Evolutionary conservation across 2,797 vertebrate genomes (phyloP), one percentile per base, ranked within the genome.

Genomic region (Darevskia mixta): DNA sequence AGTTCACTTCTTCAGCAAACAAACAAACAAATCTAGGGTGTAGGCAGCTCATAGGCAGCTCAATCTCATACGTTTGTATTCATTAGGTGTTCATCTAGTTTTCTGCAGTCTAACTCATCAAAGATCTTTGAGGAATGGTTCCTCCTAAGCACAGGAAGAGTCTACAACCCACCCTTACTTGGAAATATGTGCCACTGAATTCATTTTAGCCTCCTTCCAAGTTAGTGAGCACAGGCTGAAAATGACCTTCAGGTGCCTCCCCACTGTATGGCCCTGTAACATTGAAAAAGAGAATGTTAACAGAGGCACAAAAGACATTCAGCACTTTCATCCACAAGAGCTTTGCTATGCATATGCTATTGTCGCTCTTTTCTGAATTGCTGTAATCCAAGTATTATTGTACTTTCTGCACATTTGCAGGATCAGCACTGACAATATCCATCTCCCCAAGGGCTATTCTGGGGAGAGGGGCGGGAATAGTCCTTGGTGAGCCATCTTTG

Each of bases 401-500:
- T 87, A 64, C 80, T 87, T 79, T 94, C 82, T 88, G 86, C 82
- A 93, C 77, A 94, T 94, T 89, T 95, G 92, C 93, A 93, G 64
- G 90, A 92, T 95, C 92, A 94, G 92, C 94, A 94, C 7, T 81
- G 77, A 87, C 94, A 95, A 95, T 92, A 94, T 91, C 84, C 23
- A 92, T 85, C 76, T 94, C 85, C 90, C 86, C 41, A 89, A 91
- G 90, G 84, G 93, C 91, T 93, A 89, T 92, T 91, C 83, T 27
- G 25, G 38, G 13, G 38, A 55, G 49, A 55, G 49, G 49, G 49
- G 49, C 49, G 49, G 49, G 49, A 55, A 55, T 55, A 13, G 85
- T 94, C 85, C 83, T 93, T 95, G 88, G 92, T 92, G 92, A 77
- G 86, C 45, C 90, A 90, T 93, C 92, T 41, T 87, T 82, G 85